phyloP scores from a whole-genome alignment of 2,888 invertebrate species.

The Tetranychus piercei region DNA sequence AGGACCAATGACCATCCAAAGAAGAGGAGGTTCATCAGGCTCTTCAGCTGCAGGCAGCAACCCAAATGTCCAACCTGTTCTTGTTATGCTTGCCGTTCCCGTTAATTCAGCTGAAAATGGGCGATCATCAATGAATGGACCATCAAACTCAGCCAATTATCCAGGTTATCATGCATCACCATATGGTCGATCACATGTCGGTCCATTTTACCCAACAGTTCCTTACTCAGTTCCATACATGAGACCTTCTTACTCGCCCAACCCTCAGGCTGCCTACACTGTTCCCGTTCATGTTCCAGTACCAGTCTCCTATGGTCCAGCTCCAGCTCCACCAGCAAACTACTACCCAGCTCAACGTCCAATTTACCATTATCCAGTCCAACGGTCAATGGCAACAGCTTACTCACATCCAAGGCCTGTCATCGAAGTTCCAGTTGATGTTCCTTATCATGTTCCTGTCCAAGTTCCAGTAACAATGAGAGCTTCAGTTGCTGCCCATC shows the following conservation, averaged over 20 bases:
- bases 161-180: background rate
- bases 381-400: conserved; percentile 8
- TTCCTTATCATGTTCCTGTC: conserved; percentile 15
- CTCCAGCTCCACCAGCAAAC: conserved; percentile 10
- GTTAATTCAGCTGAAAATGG: conserved; percentile 9
- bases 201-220: conserved; percentile 15
- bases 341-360: conserved; percentile 13
- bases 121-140: background rate
- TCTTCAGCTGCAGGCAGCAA: background rate
- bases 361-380: conserved; percentile 9
- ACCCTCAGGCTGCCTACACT: conserved; percentile 12
- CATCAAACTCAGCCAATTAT: background rate
- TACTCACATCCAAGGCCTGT: conserved; percentile 14
- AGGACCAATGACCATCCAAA: conserved; percentile 6
- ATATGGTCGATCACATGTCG: background rate
- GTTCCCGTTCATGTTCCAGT: conserved; percentile 16
- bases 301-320: conserved; percentile 12
- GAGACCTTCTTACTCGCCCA: conserved; percentile 2
- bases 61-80: conserved; percentile 12
- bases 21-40: background rate
- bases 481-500: background rate
- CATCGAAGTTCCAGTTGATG: conserved; percentile 18
- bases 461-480: conserved; percentile 11
- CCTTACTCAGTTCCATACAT: conserved; percentile 14
- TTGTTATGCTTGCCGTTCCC: conserved; percentile 19